phyloP scores from a whole-genome alignment of 2,888 invertebrate species.

The Caprella mutica region DNA sequence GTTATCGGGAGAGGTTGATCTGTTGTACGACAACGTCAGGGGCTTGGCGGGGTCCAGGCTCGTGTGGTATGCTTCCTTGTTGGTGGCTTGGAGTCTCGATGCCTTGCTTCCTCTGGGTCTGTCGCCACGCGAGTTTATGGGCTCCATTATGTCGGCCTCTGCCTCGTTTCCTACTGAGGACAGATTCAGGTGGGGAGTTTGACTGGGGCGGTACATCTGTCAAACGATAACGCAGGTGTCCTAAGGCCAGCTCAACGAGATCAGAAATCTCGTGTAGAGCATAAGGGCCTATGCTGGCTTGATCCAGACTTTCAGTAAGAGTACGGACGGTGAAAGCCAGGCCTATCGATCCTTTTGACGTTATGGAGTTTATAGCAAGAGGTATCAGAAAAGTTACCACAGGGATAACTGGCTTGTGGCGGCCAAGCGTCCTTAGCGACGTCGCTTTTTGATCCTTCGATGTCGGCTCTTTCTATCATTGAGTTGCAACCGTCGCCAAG shows the following conservation, averaged over 20 bases:
- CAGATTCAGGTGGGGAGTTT: slow-evolving; percentile 54
- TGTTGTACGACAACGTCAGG: no score
- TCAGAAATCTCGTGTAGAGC: slow-evolving; percentile 60
- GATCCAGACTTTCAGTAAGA: slow-evolving; percentile 55
- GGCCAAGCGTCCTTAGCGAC: no score
- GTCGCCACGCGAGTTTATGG: no score
- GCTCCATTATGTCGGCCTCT: slow-evolving; percentile 35
- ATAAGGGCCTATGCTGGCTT: slow-evolving; percentile 58
- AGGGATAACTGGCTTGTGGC: no score
- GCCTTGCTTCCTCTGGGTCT: no score
- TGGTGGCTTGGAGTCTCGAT: no score
- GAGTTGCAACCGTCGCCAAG: no score
- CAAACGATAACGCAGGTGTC: slow-evolving; percentile 55
- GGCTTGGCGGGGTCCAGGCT: no score
- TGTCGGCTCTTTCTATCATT: no score
- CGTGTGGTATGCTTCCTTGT: no score
- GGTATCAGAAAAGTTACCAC: slow-evolving; percentile 62
- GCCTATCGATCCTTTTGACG: slow-evolving; percentile 54
- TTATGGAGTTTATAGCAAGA: slow-evolving; percentile 49
- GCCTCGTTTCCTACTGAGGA: slow-evolving; percentile 50
- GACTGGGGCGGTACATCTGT: slow-evolving; percentile 51
- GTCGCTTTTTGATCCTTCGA: no score
- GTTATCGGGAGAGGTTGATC: no score
- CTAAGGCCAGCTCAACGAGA: slow-evolving; percentile 53
- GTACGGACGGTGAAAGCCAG: slow-evolving; percentile 55